Percentiles rank a stretch among this genome's conserved stretches.
These are phyloP conservation scores for Heterochromis multidens DNA, from an alignment of 2,113 vertebrate species.

Conservation along the genomic window DNA sequence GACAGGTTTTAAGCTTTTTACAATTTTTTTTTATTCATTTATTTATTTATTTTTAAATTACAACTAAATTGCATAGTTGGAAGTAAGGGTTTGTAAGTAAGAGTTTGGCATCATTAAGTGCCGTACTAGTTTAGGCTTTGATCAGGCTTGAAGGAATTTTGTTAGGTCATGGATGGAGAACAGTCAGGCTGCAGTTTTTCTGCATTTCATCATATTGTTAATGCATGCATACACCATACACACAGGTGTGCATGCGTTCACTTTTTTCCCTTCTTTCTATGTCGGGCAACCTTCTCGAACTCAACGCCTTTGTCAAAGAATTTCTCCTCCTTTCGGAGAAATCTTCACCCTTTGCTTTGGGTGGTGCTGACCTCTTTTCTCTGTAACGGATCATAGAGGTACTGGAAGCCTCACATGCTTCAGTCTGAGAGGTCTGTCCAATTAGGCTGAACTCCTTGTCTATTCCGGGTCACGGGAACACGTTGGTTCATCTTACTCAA, in stretches of 20 bases:
- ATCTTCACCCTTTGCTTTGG: background rate
- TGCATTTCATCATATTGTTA: background rate
- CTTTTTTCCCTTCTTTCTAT: background rate
- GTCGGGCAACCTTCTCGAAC: background rate
- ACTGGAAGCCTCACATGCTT: background rate
- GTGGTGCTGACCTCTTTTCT: conserved; percentile 10
- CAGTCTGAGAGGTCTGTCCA: conserved; percentile 53
- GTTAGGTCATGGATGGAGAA: background rate
- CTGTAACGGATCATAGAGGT: conserved; percentile 5
- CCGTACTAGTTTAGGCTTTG: conserved; percentile 14
- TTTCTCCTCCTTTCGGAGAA: background rate
- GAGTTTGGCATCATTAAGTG: conserved; percentile 18
- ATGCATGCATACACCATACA: background rate
- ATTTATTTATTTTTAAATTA: background rate
- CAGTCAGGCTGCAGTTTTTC: background rate
- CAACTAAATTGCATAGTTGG: background rate
- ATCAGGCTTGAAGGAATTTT: conserved; percentile 21
- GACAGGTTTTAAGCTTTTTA: conserved; percentile 17
- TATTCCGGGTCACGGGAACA: conserved; percentile 19
- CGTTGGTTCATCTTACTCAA: conserved; percentile 7
- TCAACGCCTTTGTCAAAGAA: background rate
- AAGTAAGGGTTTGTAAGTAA: conserved; percentile 19
- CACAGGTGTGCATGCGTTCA: background rate
- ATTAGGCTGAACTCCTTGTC: conserved; percentile 64
- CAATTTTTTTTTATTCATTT: background rate